A percentile compares a stretch with the other conserved stretches of the same genome.
Evolutionary conservation across 2,888 invertebrate genomes (phyloP).

Genomic region (Hetaerina titia): DNA sequence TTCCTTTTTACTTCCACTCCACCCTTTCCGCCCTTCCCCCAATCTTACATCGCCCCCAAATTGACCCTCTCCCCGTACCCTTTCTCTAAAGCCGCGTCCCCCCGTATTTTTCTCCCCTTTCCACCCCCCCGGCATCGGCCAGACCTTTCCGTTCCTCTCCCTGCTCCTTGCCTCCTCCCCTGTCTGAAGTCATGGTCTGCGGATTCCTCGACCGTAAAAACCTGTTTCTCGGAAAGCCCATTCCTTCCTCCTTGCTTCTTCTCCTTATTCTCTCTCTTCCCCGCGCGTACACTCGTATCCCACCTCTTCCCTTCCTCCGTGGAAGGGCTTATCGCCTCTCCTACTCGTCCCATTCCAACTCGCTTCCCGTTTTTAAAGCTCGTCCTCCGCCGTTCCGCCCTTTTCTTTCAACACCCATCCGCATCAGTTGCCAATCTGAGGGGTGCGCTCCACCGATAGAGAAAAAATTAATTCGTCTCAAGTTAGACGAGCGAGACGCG

Average conservation of each 20-base stretch:
- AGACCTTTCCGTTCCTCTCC: background rate
- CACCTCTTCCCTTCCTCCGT: background rate
- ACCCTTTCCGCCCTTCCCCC: background rate
- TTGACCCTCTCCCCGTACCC: background rate
- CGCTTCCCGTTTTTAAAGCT: no score
- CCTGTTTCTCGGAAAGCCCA: constrained; percentile 63
- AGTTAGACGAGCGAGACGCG: no score
- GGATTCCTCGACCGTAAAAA: constrained; percentile 61
- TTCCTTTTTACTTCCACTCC: background rate
- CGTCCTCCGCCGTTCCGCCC: no score
- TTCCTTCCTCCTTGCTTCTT: constrained; percentile 19
- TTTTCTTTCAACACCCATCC: no score
- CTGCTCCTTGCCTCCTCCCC: background rate
- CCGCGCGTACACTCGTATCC: background rate
- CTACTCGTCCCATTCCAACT: no score
- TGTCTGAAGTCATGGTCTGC: constrained; percentile 61
- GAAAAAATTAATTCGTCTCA: no score
- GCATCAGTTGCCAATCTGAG: no score
- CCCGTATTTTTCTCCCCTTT: background rate
- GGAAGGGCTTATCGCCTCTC: no score
- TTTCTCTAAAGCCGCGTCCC: background rate
- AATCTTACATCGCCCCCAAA: no score
- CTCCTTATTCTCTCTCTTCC: constrained; percentile 1
- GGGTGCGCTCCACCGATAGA: no score
- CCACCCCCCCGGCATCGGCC: background rate